These are phyloP conservation scores for Automeris io DNA, from an alignment of 2,888 invertebrate genomes.

Conservation along the genomic window DNA sequence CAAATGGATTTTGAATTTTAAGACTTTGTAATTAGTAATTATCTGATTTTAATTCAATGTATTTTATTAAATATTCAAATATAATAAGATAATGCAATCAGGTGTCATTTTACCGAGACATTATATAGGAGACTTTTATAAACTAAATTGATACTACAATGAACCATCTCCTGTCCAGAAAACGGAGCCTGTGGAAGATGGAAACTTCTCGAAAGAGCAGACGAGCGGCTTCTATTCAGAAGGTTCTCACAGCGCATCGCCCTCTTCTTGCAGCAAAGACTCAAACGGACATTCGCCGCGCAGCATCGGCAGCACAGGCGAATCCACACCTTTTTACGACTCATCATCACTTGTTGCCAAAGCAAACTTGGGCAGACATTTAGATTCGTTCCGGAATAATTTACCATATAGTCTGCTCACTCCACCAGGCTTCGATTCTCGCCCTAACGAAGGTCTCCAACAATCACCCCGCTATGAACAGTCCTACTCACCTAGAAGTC, in stretches of 20 bases:
- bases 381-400: constrained; percentile 58
- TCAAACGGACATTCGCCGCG: constrained; percentile 69
- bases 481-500: constrained; percentile 48
- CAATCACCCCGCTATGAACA: constrained; percentile 49
- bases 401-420: constrained; percentile 78
- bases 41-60: not conserved
- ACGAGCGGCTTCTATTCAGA: constrained; percentile 79
- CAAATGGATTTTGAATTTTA: too few species aligned
- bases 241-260: constrained; percentile 77
- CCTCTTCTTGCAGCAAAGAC: constrained; percentile 75
- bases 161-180: constrained; percentile 63
- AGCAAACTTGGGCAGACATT: constrained; percentile 61
- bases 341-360: constrained; percentile 58
- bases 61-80: too few species aligned
- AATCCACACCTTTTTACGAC: constrained; percentile 59
- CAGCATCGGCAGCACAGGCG: constrained; percentile 60
- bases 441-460: constrained; percentile 46
- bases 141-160: constrained; percentile 14
- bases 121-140: too few species aligned
- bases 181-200: constrained; percentile 70
- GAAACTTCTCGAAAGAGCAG: constrained; percentile 72
- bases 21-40: not conserved
- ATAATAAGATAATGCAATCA: too few species aligned
- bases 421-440: constrained; percentile 75
- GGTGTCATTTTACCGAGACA: too few species aligned